A percentile compares a stretch with the other conserved stretches of the same genome.
Conservation (phyloP, 1,140 invertebrate genomes). For the Brachionus rotundiformis region DNA sequence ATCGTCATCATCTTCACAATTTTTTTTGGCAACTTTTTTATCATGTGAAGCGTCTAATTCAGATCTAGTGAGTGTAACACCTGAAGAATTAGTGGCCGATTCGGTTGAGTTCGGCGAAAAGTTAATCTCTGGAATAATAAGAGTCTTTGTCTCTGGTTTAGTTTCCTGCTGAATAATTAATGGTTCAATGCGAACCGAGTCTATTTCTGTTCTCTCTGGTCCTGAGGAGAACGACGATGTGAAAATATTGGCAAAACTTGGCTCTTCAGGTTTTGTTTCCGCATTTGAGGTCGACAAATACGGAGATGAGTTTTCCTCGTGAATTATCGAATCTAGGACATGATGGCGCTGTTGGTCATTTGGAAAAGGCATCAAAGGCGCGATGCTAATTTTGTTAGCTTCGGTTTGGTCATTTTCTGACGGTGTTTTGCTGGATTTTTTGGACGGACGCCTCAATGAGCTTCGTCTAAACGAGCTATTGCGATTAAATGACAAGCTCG, state of each 20-base stretch:
- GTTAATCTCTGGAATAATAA: background rate
- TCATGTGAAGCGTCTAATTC: background rate
- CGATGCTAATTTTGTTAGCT: conserved; percentile 8
- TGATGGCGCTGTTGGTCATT: conserved; percentile 20
- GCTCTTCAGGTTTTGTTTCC: background rate
- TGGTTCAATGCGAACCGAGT: background rate
- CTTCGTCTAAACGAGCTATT: conserved; percentile 29
- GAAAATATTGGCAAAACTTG: conserved; percentile 46
- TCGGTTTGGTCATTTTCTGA: background rate
- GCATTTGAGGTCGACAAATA: background rate
- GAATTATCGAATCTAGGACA: conserved; percentile 22
- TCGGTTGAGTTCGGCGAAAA: background rate
- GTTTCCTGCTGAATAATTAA: background rate
- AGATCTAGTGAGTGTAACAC: background rate
- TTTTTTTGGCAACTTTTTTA: background rate
- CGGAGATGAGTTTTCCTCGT: background rate
- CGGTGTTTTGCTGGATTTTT: background rate
- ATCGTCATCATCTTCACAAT: background rate
- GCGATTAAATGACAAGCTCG: background rate
- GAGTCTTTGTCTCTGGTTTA: background rate
- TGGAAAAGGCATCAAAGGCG: conserved; percentile 22
- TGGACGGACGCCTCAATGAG: conserved; percentile 24
- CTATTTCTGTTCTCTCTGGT: background rate
- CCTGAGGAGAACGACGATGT: background rate
- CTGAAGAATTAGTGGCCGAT: background rate